These are phyloP conservation scores for Laticauda colubrina DNA, from an alignment of 2,113 vertebrate genomes.

Conservation along the genomic window DNA sequence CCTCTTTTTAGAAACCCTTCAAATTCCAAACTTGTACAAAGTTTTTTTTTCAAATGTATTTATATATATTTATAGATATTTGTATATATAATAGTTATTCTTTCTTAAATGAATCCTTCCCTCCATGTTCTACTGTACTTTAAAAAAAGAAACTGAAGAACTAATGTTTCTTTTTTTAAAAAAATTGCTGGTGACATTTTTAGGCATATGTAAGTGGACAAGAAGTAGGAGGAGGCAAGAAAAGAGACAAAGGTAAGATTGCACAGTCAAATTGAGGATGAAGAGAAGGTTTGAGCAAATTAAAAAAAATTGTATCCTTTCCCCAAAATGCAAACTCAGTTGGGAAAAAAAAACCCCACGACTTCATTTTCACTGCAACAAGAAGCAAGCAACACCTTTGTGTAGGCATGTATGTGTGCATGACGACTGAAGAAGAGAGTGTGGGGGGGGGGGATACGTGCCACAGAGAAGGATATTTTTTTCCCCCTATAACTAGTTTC, in stretches of 20 bases:
- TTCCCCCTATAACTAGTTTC: background rate
- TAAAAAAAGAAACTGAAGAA: conserved; percentile 20
- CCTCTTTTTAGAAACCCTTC: conserved; percentile 21
- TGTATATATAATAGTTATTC: conserved; percentile 20
- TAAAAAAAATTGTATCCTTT: conserved; percentile 10
- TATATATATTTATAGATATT: conserved; percentile 30
- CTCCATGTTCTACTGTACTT: conserved; percentile 13
- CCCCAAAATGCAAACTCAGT: conserved; percentile 33
- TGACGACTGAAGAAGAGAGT: conserved; percentile 2
- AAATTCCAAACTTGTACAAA: conserved; percentile 35
- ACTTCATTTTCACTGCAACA: conserved; percentile 41
- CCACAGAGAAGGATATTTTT: conserved; percentile 14
- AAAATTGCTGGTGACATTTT: conserved; percentile 37
- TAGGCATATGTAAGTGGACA: conserved; percentile 10
- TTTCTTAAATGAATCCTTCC: conserved; percentile 19
- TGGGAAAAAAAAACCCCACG: background rate
- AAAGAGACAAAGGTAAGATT: background rate
- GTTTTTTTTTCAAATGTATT: conserved; percentile 32
- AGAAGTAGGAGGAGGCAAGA: background rate
- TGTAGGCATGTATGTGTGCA: conserved; percentile 21
- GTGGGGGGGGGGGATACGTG: background rate
- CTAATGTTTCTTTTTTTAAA: conserved; percentile 8
- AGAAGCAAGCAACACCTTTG: conserved; percentile 17
- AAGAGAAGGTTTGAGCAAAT: background rate
- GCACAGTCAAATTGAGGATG: background rate